phyloP scores from a whole-genome alignment of 2,888 invertebrate genomes.

The Mamestra brassicae region DNA sequence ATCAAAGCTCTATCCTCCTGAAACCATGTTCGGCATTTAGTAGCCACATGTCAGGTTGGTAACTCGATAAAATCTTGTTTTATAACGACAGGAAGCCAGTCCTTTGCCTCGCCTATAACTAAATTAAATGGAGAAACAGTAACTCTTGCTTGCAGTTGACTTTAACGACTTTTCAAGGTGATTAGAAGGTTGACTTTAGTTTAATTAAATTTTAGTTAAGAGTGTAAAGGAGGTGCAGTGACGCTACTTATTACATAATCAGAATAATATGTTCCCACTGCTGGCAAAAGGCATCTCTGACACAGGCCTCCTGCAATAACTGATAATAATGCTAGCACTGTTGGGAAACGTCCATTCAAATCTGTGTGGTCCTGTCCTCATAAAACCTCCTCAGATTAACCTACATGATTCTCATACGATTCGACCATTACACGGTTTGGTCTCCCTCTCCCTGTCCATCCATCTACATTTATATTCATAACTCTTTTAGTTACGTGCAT shows the following conservation, averaged over 20 bases:
- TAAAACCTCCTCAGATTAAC: too few species aligned
- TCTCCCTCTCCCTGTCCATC: too few species aligned
- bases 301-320: too few species aligned
- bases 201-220: not conserved
- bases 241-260: too few species aligned
- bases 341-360: too few species aligned
- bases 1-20: not conserved
- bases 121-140: not conserved
- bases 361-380: too few species aligned
- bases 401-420: too few species aligned
- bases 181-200: not conserved
- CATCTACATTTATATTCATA: too few species aligned
- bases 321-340: too few species aligned
- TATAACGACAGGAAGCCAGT: not conserved
- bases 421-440: too few species aligned
- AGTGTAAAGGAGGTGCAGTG: not conserved
- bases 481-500: too few species aligned
- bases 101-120: not conserved
- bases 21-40: slow-evolving; percentile 1
- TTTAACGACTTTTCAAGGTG: not conserved
- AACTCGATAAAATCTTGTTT: slow-evolving; percentile 1
- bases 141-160: not conserved
- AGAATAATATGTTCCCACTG: not conserved
- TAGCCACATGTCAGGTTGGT: not conserved
- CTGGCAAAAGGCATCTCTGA: not conserved